Percentiles rank a stretch among this genome's conserved stretches.
phyloP scores from a whole-genome alignment of 2,113 vertebrate species.

The Sorex araneus region DNA sequence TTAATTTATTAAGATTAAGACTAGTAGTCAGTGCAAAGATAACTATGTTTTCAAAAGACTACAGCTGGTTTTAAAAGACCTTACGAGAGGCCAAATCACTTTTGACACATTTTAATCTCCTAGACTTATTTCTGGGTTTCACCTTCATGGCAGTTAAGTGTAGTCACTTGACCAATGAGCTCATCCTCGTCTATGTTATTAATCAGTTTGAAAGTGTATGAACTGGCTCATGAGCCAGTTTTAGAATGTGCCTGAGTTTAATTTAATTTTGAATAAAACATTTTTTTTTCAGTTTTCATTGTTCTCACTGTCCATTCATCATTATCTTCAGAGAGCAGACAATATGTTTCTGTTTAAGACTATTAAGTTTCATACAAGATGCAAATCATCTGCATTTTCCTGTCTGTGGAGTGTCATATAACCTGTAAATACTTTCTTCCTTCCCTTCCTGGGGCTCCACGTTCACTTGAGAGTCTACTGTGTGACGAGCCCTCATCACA shows the following conservation, averaged over 20 bases:
- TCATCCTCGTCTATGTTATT: constrained; percentile 28
- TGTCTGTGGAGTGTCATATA: background rate
- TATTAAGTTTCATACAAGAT: background rate
- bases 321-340: background rate
- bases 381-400: constrained; percentile 53
- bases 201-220: constrained; percentile 54
- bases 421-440: background rate
- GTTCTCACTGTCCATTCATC: background rate
- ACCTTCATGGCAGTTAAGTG: constrained; percentile 63
- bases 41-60: background rate
- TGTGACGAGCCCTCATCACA: constrained; percentile 51
- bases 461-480: background rate
- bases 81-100: background rate
- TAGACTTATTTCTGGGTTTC: constrained; percentile 34
- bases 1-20: no score
- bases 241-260: constrained; percentile 13
- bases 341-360: constrained; percentile 53
- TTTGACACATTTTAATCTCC: constrained; percentile 9
- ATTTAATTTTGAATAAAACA: constrained; percentile 62
- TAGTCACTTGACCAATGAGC: constrained; percentile 39
- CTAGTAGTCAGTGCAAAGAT: background rate
- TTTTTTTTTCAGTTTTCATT: constrained; percentile 53
- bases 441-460: background rate
- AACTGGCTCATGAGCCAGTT: constrained; percentile 30
- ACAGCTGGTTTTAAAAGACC: background rate